Evolutionary conservation across 2,888 invertebrate species (phyloP), one percentile per base, ranked within the genome.

Genomic region (Anthrax anthrax): DNA sequence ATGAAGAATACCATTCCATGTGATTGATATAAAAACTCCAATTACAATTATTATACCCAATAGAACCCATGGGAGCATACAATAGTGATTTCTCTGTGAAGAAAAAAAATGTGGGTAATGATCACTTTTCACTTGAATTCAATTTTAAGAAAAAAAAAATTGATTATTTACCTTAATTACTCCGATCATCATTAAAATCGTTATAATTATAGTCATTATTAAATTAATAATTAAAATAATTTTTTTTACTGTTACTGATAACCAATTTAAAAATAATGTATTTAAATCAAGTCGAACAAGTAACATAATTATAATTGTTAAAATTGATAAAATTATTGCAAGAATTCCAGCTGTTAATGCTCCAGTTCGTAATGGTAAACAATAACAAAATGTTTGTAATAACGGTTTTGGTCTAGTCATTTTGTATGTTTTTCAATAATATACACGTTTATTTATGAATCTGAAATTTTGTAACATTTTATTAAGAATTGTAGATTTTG

Each of bases 61-160:
- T 42, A 84, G 77, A 36, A 89, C 84, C 84, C 85, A 88, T 8
- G 87, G 87, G 45, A 87, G 72, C 85, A 88, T 86, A 18, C 17
- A 37, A 32, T 39, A 16, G 6, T 19, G n/a, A 32, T 32, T 32
- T 32, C 29, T 32, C 29, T 32, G 2, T 23, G 8, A 23, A 6
- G 23, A 23, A 23, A 23, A 6, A 8, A 23, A 8, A 8, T 8
- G 8, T 8, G 23, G 23, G 23, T 6, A 6, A 23, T 23, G 23
- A 23, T 18, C 6, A 12, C n/a, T 17, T 29, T 42, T 36, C 4
- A 38, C 4, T 41, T 4, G 9, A 18, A 37, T 13, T 18, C 18
- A 32, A 17, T 17, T 38, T 27, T 13, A 17, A 42, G 16, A 23
- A 39, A 27, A 43, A 16, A 3, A 39, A 42, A 42, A 48, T 42